phyloP scores from a whole-genome alignment of 2,888 invertebrate genomes.

The Papilio demoleus region DNA sequence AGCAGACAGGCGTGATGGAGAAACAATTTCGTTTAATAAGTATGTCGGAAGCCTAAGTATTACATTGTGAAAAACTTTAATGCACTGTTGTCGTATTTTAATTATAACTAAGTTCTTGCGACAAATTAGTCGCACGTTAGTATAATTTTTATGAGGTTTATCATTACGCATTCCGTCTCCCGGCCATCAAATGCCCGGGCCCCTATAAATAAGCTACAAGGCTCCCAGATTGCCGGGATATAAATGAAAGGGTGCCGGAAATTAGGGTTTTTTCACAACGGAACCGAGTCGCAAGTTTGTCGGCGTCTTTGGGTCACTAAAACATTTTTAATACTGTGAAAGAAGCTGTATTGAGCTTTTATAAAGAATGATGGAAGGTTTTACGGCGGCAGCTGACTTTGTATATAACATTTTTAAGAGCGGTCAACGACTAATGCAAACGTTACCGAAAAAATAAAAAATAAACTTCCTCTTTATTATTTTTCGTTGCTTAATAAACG shows the following conservation, averaged over 20 bases:
- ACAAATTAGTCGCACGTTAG: slow-evolving; percentile 53
- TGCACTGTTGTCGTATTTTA: too few relatives aligned
- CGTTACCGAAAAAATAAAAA: slow-evolving; percentile 29
- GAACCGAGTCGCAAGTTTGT: slow-evolving; percentile 58
- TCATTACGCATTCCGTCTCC: slow-evolving; percentile 79
- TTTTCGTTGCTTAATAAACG: neutral
- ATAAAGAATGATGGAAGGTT: slow-evolving; percentile 69
- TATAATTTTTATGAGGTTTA: slow-evolving; percentile 71
- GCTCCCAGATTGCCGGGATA: slow-evolving; percentile 79
- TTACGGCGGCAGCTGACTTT: slow-evolving; percentile 44
- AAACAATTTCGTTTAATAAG: too few relatives aligned
- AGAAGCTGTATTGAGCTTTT: slow-evolving; percentile 63
- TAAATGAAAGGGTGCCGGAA: slow-evolving; percentile 83
- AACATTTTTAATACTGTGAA: slow-evolving; percentile 79
- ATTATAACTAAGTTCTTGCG: slow-evolving; percentile 1
- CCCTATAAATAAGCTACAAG: slow-evolving; percentile 79
- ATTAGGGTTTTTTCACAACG: slow-evolving; percentile 82
- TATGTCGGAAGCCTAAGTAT: too few relatives aligned
- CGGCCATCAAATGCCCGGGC: slow-evolving; percentile 76
- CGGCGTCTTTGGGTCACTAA: slow-evolving; percentile 66
- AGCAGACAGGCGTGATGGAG: too few relatives aligned
- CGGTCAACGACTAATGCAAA: slow-evolving; percentile 34
- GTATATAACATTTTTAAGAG: slow-evolving; percentile 41
- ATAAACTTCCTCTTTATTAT: slow-evolving; percentile 20
- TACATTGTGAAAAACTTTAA: too few relatives aligned